Percentiles rank a stretch among this genome's conserved stretches.
Evolutionary conservation across 2,888 invertebrate species (phyloP).

Genomic region (Piscicola geometra): DNA sequence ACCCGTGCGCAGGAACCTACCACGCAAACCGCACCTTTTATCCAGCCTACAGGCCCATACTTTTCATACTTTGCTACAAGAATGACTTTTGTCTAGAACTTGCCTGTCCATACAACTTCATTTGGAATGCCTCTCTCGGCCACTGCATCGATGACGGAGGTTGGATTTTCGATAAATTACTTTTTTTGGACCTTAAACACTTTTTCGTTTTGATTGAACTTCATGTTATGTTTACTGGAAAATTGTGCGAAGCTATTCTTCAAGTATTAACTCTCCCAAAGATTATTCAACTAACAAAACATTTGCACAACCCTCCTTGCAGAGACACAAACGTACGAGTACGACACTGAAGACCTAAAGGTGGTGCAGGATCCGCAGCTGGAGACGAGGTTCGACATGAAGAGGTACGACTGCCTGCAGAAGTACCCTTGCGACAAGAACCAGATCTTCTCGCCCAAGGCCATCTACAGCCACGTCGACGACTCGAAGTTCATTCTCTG

Average conservation of each 20-base stretch:
- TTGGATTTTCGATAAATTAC: neutral
- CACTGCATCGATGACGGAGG: slow-evolving; percentile 19
- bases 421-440: slow-evolving; percentile 20
- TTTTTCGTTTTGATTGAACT: no score
- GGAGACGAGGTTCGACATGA: slow-evolving; percentile 15
- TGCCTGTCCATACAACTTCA: slow-evolving; percentile 19
- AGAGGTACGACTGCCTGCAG: slow-evolving; percentile 13
- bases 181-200: no score
- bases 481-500: slow-evolving; percentile 25
- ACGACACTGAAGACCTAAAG: slow-evolving; percentile 1
- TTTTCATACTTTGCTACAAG: slow-evolving; percentile 31
- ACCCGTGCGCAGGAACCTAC: slow-evolving; percentile 14
- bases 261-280: no score
- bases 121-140: slow-evolving; percentile 13
- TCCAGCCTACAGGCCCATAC: slow-evolving; percentile 12
- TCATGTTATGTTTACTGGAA: no score
- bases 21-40: slow-evolving; percentile 27
- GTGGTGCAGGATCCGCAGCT: neutral
- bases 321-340: no score
- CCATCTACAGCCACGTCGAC: slow-evolving; percentile 20
- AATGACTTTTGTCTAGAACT: slow-evolving; percentile 31
- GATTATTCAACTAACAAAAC: no score
- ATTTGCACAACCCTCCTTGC: no score
- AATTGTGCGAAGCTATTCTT: no score
- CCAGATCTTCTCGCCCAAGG: slow-evolving; percentile 2